Evolutionary conservation across 2,797 vertebrate genomes (phyloP).

Genomic region (Glyptemys insculpta): DNA sequence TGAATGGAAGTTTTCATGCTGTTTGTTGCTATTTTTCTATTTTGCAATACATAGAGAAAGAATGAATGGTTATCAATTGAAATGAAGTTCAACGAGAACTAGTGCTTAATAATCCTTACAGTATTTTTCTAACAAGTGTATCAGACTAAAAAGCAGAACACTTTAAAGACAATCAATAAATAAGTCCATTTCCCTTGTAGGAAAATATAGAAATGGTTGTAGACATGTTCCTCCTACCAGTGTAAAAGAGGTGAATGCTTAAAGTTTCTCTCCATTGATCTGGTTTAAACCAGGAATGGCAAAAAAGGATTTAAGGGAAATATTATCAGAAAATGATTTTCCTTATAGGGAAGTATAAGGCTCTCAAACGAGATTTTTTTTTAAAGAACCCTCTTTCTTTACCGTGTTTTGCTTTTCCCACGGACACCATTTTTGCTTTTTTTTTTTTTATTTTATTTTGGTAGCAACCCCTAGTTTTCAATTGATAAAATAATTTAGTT

Average conservation of each 20-base stretch:
- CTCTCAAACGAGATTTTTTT: neutral
- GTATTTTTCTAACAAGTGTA: neutral
- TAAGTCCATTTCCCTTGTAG: too few relatives aligned
- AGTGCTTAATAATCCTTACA: neutral
- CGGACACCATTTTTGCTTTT: neutral
- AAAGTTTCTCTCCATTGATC: neutral
- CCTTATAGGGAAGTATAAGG: neutral
- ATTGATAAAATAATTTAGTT: conserved; percentile 15
- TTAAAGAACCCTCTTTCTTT: neutral
- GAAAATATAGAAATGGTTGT: neutral
- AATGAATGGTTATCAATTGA: neutral
- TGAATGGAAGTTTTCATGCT: accelerated
- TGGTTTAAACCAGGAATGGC: neutral
- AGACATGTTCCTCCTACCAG: neutral
- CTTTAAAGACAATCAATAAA: neutral
- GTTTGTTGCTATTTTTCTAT: accelerated
- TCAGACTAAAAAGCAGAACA: neutral
- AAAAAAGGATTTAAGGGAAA: neutral
- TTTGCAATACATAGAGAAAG: neutral
- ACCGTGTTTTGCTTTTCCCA: neutral
- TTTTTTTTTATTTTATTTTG: conserved; percentile 2
- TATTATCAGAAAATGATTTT: accelerated
- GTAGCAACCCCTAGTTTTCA: neutral
- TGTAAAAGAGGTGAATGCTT: accelerated
- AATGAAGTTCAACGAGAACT: neutral